phyloP scores from a whole-genome alignment of 2,797 vertebrate genomes.

The Rhinophrynus dorsalis region DNA sequence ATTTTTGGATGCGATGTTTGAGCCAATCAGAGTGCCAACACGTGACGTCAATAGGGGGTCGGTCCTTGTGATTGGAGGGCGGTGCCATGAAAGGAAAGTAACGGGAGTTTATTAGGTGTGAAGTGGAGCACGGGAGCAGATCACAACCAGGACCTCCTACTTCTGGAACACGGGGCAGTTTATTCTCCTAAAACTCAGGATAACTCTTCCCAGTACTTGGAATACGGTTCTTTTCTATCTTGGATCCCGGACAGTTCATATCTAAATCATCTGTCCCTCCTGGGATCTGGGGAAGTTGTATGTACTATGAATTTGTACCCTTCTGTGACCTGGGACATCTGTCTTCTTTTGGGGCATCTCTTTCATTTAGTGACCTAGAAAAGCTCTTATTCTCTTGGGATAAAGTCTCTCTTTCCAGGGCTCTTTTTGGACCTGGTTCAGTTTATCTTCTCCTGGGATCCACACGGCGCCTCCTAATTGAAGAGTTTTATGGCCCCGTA shows the following conservation, averaged over 20 bases:
- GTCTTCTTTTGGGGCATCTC: neutral
- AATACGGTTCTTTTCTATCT: too few relatives aligned
- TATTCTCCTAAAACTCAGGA: too few relatives aligned
- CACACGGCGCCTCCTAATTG: neutral
- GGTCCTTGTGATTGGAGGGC: slow-evolving; percentile 67
- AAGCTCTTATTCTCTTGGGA: rapidly evolving
- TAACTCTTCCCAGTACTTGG: too few relatives aligned
- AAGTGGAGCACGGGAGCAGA: slow-evolving; percentile 28
- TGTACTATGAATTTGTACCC: neutral
- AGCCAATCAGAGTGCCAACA: slow-evolving; percentile 29
- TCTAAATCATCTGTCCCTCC: too few relatives aligned
- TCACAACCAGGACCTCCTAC: neutral
- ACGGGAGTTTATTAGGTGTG: slow-evolving; percentile 61
- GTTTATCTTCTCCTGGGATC: neutral
- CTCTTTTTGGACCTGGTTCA: too few relatives aligned
- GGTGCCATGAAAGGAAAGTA: slow-evolving; percentile 65
- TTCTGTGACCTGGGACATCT: slow-evolving; percentile 7
- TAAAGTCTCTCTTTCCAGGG: too few relatives aligned
- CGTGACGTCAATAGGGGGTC: slow-evolving; percentile 1
- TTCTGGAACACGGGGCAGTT: too few relatives aligned
- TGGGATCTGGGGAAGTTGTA: too few relatives aligned
- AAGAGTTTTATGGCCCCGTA: slow-evolving; percentile 77
- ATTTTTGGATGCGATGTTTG: slow-evolving; percentile 49
- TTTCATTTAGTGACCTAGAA: neutral
- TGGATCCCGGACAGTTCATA: too few relatives aligned